Conservation (phyloP, 2,113 vertebrate genomes). For the Arizona elegans region DNA sequence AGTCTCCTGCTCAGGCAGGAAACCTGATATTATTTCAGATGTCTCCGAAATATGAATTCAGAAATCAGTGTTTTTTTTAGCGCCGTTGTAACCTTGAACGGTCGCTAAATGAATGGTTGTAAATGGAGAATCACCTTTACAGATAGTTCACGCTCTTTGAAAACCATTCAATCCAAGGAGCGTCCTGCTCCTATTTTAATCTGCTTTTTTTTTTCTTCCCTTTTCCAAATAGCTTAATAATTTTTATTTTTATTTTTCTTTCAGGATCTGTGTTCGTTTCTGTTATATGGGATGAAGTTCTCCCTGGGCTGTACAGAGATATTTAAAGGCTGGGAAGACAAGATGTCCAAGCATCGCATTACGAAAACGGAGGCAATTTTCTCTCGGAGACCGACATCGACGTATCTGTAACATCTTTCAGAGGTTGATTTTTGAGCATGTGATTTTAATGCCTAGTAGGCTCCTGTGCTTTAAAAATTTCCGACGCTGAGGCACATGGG, state of each 20-base stretch:
- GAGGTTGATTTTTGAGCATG: constrained; percentile 15
- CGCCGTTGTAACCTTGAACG: no score
- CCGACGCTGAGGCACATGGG: constrained; percentile 1
- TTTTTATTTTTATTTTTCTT: neutral
- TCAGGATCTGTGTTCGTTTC: constrained; percentile 62
- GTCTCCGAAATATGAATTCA: no score
- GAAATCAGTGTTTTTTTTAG: no score
- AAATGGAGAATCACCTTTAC: no score
- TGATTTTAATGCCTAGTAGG: constrained; percentile 15
- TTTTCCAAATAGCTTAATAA: neutral
- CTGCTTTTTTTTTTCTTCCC: neutral
- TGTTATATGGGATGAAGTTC: constrained; percentile 53
- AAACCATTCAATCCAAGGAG: no score
- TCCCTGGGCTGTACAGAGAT: constrained; percentile 42
- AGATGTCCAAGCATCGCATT: neutral
- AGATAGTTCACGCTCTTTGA: no score
- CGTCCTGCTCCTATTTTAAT: neutral
- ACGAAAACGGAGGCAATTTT: neutral
- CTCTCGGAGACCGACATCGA: neutral
- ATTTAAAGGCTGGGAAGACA: neutral
- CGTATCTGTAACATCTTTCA: constrained; percentile 17
- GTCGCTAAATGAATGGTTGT: no score
- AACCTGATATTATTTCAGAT: neutral
- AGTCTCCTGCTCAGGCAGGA: neutral
- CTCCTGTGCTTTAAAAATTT: neutral